Percentiles rank a stretch among this genome's conserved stretches.
phyloP scores from a whole-genome alignment of 1,140 invertebrate species.

The Drosophila guanche region DNA sequence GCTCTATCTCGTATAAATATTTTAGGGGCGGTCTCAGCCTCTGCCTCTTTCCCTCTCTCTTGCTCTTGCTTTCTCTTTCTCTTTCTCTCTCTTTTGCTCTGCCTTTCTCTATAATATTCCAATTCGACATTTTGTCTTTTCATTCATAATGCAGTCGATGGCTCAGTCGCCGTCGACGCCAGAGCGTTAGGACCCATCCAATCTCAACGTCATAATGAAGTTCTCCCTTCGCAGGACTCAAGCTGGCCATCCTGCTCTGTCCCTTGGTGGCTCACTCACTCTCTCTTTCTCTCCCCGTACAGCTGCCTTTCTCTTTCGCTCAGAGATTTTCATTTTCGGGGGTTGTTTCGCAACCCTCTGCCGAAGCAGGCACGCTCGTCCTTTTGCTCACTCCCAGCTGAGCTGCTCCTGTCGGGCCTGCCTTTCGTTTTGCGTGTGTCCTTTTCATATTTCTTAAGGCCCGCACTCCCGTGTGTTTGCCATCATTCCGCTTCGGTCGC shows the following conservation, averaged over 20 bases:
- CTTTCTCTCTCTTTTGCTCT: slow-evolving; percentile 4
- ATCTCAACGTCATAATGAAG: slow-evolving; percentile 71
- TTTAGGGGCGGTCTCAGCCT: slow-evolving; percentile 41
- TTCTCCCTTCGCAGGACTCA: slow-evolving; percentile 67
- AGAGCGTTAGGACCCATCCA: slow-evolving; percentile 38
- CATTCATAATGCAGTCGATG: slow-evolving; percentile 68
- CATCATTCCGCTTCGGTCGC: slow-evolving; percentile 80
- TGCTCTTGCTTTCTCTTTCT: slow-evolving; percentile 11
- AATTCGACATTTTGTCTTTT: slow-evolving; percentile 82
- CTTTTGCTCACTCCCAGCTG: no score
- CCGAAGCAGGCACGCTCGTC: no score
- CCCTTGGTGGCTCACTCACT: slow-evolving; percentile 1
- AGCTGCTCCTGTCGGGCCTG: slow-evolving; percentile 8
- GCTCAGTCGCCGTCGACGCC: slow-evolving; percentile 10
- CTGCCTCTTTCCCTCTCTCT: slow-evolving; percentile 14
- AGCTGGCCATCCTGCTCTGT: slow-evolving; percentile 35
- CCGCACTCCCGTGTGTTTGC: slow-evolving; percentile 54
- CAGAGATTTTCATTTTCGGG: slow-evolving; percentile 40
- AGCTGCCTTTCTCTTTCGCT: slow-evolving; percentile 37
- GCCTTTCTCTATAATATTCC: slow-evolving; percentile 54
- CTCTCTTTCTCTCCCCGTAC: slow-evolving; percentile 2
- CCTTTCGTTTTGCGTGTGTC: slow-evolving; percentile 34
- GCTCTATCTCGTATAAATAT: slow-evolving; percentile 45
- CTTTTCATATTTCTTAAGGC: slow-evolving; percentile 80
- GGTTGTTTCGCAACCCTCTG: slow-evolving; percentile 67